phyloP scores from a whole-genome alignment of 2,113 vertebrate genomes.

The Odobenus rosmarus region DNA sequence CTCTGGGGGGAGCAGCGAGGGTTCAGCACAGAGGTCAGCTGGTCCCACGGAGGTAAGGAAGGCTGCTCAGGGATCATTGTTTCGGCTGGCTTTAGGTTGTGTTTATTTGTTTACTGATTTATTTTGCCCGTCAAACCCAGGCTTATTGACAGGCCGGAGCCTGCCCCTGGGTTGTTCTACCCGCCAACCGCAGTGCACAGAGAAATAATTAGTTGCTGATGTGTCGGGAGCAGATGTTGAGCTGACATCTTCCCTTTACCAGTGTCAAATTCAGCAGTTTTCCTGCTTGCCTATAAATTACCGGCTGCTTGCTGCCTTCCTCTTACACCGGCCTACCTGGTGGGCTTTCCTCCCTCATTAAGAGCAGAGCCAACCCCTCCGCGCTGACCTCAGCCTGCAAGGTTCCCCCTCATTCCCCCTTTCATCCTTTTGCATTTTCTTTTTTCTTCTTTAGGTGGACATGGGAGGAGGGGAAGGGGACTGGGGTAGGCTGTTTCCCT shows the following conservation, averaged over 20 bases:
- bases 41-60: not conserved
- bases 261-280: constrained; percentile 75
- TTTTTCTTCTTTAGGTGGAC: not conserved
- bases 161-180: constrained; percentile 63
- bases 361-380: not conserved
- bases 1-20: not conserved
- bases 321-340: not conserved
- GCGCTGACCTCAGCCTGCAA: not conserved
- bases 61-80: not conserved
- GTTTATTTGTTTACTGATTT: constrained; percentile 68
- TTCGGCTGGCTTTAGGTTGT: not conserved
- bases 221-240: constrained; percentile 77
- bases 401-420: accelerated
- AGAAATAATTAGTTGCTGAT: constrained; percentile 81
- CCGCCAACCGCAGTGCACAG: not conserved
- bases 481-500: not conserved
- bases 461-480: not conserved
- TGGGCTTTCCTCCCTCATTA: constrained; percentile 41
- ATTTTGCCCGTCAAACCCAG: constrained; percentile 65
- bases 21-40: not conserved
- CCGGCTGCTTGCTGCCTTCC: not conserved
- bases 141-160: constrained; percentile 76
- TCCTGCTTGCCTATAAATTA: constrained; percentile 69
- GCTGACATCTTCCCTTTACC: constrained; percentile 73
- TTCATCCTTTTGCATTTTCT: not conserved